phyloP scores from a whole-genome alignment of 30 jellyfish, hydroid and myxozoan species.

The Turritopsis dohrnii region DNA sequence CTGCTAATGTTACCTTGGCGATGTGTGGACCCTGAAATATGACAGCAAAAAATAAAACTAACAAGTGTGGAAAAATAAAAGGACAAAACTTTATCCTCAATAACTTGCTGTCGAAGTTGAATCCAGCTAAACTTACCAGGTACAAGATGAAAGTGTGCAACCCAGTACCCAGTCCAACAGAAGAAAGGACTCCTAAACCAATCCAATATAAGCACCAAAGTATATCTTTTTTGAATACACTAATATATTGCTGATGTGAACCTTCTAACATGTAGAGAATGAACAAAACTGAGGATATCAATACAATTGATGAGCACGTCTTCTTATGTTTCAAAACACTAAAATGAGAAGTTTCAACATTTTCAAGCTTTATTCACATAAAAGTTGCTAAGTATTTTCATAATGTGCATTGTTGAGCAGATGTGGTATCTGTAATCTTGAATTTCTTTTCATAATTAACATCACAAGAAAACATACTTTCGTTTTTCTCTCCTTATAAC shows the following conservation, averaged over 20 bases:
- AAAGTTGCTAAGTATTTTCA: no score
- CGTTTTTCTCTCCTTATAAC: constrained; percentile 52
- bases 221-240: constrained; percentile 40
- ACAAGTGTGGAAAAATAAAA: no score
- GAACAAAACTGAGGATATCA: constrained; percentile 22
- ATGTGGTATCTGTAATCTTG: no score
- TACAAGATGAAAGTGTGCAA: constrained; percentile 89
- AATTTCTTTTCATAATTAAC: no score
- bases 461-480: constrained; percentile 44
- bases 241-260: constrained; percentile 77
- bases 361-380: no score
- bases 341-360: no score
- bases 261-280: constrained; percentile 68
- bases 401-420: no score
- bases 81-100: no score
- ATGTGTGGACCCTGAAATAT: constrained; percentile 96
- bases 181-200: constrained; percentile 94
- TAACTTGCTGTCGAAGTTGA: no score
- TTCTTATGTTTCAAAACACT: constrained; percentile 81
- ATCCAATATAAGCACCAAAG: constrained; percentile 95
- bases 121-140: constrained; percentile 71
- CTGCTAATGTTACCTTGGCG: constrained; percentile 98
- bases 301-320: constrained; percentile 60
- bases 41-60: not conserved
- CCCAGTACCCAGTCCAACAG: constrained; percentile 99